Evolutionary conservation across 1,140 invertebrate genomes (phyloP), one percentile per base, ranked within the genome.

Genomic region (Cydia strobilella): DNA sequence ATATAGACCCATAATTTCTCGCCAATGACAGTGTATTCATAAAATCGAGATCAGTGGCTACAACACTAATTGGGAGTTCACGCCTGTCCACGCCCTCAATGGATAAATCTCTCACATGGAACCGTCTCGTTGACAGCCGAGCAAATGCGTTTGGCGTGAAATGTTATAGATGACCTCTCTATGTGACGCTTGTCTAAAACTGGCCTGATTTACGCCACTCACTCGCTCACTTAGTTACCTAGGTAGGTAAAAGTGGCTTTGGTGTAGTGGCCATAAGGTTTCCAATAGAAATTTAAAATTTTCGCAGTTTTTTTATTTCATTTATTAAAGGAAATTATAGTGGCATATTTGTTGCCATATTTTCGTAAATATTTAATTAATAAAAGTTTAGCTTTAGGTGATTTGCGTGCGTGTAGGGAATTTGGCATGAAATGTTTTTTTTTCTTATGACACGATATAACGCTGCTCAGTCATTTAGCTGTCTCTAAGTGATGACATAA

Each of bases 31-130:
- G 7, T 54, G 45, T 18, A 54, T 59, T 23, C 20, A 59, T 59
- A 59, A 20, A 59, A 59, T 59, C 20, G 18, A 59, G 10, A 23
- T 59, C 18, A 59, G 54, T 59, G 51, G n/a, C 51, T 23, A 59
- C 51, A 54, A n/a, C 48, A 51, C 35, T 69, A 69, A 69, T 69
- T 69, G 65, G 27, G 27, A 31, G 15, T 3, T 15, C 9, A 15
- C 72, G 62, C 76, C 71, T 76, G 66, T 76, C 73, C 54, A 72
- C 74, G 76, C 65, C 65, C 72, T 65, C 74, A 77, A 79, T 77
- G 78, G 77, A 81, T 79, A 81, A 81, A 81, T 81, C 78, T 81
- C 75, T 45, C 63, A 79, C 75, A 76, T 65, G 76, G 65, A 66
- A 66, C 77, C 77, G 79, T 76, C 74, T 75, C 45, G 72, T 66